Conservation (phyloP, 2,113 vertebrate genomes). For the Philantomba maxwellii region DNA sequence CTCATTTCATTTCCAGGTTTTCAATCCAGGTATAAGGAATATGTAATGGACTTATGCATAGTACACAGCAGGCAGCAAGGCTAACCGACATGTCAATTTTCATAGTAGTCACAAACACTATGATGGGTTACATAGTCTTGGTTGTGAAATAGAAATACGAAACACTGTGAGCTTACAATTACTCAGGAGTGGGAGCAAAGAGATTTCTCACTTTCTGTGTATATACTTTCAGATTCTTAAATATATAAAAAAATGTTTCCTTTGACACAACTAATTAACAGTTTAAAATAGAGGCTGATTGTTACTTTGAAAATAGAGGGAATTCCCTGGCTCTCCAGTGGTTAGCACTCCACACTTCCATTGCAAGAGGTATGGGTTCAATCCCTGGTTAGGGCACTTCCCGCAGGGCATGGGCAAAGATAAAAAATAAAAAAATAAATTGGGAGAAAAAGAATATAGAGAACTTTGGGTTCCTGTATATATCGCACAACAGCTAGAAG, state of each 20-base stretch:
- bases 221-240: not conserved
- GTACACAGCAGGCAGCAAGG: conserved; percentile 96
- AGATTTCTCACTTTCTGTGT: conserved; percentile 16
- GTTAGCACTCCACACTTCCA: not conserved
- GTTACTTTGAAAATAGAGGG: not conserved
- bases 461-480: not conserved
- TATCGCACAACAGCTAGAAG: not conserved
- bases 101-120: conserved; percentile 79
- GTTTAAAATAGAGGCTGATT: not conserved
- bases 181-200: not conserved
- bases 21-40: conserved; percentile 87
- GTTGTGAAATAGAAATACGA: conserved; percentile 6
- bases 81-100: conserved; percentile 80
- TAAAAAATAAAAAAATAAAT: not conserved
- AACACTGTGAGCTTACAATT: conserved; percentile 9
- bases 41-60: conserved; percentile 82
- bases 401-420: not conserved
- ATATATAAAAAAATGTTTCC: not conserved
- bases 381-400: not conserved
- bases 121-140: conserved; percentile 67
- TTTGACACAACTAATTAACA: not conserved
- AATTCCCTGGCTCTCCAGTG: not conserved
- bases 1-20: conserved; percentile 96
- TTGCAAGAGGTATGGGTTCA: not conserved
- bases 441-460: not conserved